Evolutionary conservation across 2,113 vertebrate species (phyloP).

Genomic region (Ancistrus triradiatus): DNA sequence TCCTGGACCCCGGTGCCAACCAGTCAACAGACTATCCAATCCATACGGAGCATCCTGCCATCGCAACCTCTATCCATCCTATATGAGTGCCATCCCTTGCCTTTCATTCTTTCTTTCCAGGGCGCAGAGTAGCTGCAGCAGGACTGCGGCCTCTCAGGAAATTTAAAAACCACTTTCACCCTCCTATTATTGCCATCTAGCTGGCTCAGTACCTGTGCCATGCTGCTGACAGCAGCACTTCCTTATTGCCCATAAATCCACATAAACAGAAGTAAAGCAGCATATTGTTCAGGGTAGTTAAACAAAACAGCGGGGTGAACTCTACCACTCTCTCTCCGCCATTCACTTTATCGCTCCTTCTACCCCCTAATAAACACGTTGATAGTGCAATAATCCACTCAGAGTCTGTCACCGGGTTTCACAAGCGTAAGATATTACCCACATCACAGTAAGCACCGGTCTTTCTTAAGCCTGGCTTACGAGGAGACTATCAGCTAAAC

Average conservation of each 20-base stretch:
- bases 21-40: conserved; percentile 33
- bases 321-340: neutral
- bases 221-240: conserved; percentile 26
- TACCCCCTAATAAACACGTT: conserved; percentile 38
- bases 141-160: neutral
- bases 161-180: conserved; percentile 5
- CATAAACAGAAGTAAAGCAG: conserved; percentile 29
- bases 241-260: conserved; percentile 34
- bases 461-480: conserved; percentile 22
- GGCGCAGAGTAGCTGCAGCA: conserved; percentile 15
- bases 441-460: conserved; percentile 20
- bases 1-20: conserved; percentile 25
- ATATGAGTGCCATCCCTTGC: conserved; percentile 3
- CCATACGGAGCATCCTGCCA: conserved; percentile 45
- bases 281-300: conserved; percentile 11
- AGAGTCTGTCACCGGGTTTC: conserved; percentile 10
- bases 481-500: conserved; percentile 1
- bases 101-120: conserved; percentile 5
- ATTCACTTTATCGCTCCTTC: conserved; percentile 19
- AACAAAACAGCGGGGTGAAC: conserved; percentile 7
- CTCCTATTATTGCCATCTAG: neutral
- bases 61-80: conserved; percentile 20
- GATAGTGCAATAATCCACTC: conserved; percentile 35
- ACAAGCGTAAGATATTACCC: conserved; percentile 21
- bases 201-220: neutral